Conservation (phyloP, 2,113 vertebrate genomes). For the Dipodomys merriami region DNA sequence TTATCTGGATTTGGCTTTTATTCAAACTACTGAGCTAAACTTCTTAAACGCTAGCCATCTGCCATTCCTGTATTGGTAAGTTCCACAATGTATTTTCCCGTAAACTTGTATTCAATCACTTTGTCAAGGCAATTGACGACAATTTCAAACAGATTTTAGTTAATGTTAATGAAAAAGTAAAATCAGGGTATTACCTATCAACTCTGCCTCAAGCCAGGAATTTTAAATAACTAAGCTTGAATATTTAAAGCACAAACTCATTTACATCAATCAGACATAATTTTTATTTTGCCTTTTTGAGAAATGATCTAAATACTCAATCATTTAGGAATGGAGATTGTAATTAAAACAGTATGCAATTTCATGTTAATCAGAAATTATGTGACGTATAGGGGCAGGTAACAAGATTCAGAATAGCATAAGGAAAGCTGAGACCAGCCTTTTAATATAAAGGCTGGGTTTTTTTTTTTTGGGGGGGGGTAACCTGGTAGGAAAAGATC, state of each 20-base stretch:
- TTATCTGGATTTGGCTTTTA: constrained; percentile 28
- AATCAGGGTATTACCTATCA: constrained; percentile 61
- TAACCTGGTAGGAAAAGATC: constrained; percentile 79
- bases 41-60: constrained; percentile 34
- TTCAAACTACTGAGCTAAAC: constrained; percentile 43
- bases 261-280: constrained; percentile 71
- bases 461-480: constrained; percentile 64
- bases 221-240: constrained; percentile 77
- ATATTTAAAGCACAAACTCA: constrained; percentile 72
- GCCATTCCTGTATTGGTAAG: constrained; percentile 38
- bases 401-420: constrained; percentile 70
- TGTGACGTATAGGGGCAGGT: constrained; percentile 73
- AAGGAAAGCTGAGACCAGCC: constrained; percentile 74
- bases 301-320: constrained; percentile 78
- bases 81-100: constrained; percentile 33
- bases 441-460: constrained; percentile 82
- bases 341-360: constrained; percentile 57
- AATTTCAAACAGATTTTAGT: constrained; percentile 84
- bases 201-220: constrained; percentile 60
- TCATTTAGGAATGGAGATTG: constrained; percentile 63
- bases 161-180: constrained; percentile 79
- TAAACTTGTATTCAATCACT: constrained; percentile 76
- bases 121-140: constrained; percentile 69
- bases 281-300: constrained; percentile 79
- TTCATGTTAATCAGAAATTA: constrained; percentile 78